Evolutionary conservation across 2,797 vertebrate genomes (phyloP).

Genomic region (Crocidura indochinensis): DNA sequence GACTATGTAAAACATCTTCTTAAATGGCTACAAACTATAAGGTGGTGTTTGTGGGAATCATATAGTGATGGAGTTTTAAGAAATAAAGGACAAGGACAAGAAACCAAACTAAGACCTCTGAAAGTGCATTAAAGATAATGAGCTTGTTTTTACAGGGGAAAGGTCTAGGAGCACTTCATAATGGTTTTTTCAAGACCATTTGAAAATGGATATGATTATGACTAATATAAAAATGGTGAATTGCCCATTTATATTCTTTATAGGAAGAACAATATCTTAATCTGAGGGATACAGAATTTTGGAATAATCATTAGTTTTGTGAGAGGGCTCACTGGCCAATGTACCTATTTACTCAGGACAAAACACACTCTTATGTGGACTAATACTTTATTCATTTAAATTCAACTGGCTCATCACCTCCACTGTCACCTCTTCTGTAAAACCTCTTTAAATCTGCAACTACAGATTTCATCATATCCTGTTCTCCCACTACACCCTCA

Average conservation of each 20-base stretch:
- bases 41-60: background rate
- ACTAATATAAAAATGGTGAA: conserved; percentile 15
- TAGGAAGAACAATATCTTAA: background rate
- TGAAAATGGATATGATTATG: background rate
- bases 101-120: conserved; percentile 10
- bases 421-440: background rate
- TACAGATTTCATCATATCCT: background rate
- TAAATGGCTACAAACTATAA: background rate
- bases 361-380: background rate
- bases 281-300: background rate
- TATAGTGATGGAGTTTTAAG: background rate
- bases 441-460: background rate
- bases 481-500: background rate
- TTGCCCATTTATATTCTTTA: background rate
- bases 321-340: background rate
- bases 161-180: background rate
- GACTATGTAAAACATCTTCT: background rate
- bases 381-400: background rate
- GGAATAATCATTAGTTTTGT: background rate
- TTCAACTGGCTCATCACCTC: background rate
- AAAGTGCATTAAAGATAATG: background rate
- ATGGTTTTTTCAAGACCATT: background rate
- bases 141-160: conserved; percentile 14
- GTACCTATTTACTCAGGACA: background rate
- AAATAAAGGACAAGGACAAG: background rate